These are phyloP conservation scores for Chloromyia formosa DNA, from an alignment of 2,888 invertebrate species.

Conservation along the genomic window DNA sequence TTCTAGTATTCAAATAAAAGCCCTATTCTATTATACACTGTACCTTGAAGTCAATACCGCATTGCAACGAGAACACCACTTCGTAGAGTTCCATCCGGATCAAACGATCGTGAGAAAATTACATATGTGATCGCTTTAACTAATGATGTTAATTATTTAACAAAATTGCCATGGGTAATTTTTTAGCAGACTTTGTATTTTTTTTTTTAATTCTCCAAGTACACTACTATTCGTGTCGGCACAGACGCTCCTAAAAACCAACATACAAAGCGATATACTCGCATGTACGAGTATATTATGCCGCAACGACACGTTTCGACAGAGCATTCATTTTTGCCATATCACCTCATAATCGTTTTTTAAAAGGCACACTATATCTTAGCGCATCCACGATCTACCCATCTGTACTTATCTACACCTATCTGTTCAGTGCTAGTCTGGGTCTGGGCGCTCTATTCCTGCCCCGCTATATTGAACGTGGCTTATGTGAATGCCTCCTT, in stretches of 20 bases:
- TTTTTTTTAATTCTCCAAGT: too few species aligned
- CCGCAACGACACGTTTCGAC: conserved; percentile 36
- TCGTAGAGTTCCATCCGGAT: background rate
- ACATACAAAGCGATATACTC: conserved; percentile 12
- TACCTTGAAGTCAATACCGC: too few species aligned
- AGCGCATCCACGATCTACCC: background rate
- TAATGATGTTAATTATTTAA: conserved; percentile 51
- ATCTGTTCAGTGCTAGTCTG: too few species aligned
- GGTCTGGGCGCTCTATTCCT: too few species aligned
- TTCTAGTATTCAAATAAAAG: too few species aligned
- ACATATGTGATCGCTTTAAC: conserved; percentile 49
- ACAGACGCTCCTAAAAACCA: conserved; percentile 2
- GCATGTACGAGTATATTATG: conserved; percentile 12
- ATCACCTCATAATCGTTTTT: conserved; percentile 43
- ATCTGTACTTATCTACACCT: background rate
- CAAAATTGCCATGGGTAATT: conserved; percentile 39
- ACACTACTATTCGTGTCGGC: conserved; percentile 8
- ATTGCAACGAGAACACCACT: too few species aligned
- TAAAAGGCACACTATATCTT: conserved; percentile 33
- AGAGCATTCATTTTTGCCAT: conserved; percentile 38
- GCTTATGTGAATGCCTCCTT: conserved; percentile 15
- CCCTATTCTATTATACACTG: too few species aligned
- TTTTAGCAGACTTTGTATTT: too few species aligned
- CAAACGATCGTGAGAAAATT: conserved; percentile 50
- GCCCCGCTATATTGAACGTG: conserved; percentile 6